Base-by-base conservation (phyloP, 2,797 vertebrate genomes). In the Hemitrygon akajei region DNA sequence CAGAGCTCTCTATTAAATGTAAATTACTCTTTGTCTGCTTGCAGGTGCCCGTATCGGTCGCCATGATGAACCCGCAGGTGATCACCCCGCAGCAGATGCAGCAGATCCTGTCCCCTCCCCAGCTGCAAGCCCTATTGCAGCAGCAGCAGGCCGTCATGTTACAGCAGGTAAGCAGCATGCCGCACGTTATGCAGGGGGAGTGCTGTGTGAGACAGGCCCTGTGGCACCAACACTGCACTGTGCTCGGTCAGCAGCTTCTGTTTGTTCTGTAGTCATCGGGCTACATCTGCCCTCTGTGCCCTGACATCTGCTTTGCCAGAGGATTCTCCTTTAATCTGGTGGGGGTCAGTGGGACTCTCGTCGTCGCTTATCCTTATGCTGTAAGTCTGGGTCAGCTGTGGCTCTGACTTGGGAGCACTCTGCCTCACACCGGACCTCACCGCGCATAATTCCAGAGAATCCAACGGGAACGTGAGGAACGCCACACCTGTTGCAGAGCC, bases 21-120 rank as follows among this genome's bases (percentile, higher is more conserved):
- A 30, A 14, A 0, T 86, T 56, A 18, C 7, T 34, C 58, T 63
- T 34, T 60, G 27, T 89, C 27, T 69, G 63, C 2, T 37, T 40
- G n/a, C 95, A 99, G 99, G 98, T 99, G 58, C 99, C 99, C 0
- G 98, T 99, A 95, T 99, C 99, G 0, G 98, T 99, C 97, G 98
- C 99, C 60, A 99, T 99, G 99, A 99, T 99, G 99, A 98, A 98
- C 93, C 98, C 98, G 0, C 98, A 99, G 97, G 98, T 99, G 98
- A 98, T 99, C 95, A 99, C 98, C 14, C 98, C 98, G 0, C 98
- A 99, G 95, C 98, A 99, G 95, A 98, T 99, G 98, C 98, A 99
- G 96, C 99, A 99, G 97, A 99, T 99, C 96, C 97, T 99, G 95
- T 99, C 99, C 0, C 99, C 99, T 0, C 98, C 98, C 11, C 99